phyloP scores from a whole-genome alignment of 2,888 invertebrate genomes.

The Dyspetes luteomarginatus region DNA sequence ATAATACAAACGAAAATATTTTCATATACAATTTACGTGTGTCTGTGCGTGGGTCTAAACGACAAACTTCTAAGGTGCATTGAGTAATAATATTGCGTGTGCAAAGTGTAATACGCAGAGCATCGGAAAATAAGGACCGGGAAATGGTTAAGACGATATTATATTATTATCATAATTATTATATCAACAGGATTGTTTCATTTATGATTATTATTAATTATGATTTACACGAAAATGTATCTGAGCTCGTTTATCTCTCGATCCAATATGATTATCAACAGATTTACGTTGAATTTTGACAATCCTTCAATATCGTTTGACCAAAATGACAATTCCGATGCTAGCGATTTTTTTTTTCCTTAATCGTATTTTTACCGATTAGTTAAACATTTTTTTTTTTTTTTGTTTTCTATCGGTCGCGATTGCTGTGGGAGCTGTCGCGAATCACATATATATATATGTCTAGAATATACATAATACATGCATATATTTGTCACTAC shows the following conservation, averaged over 20 bases:
- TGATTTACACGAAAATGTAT: constrained; percentile 8
- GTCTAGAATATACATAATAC: constrained; percentile 19
- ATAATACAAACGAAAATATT: constrained; percentile 80
- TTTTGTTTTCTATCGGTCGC: constrained; percentile 37
- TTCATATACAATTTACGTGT: constrained; percentile 63
- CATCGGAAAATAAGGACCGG: constrained; percentile 49
- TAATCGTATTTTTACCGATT: constrained; percentile 1
- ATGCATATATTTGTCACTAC: background rate
- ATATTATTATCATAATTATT: constrained; percentile 19
- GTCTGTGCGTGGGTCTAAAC: constrained; percentile 42
- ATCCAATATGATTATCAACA: background rate
- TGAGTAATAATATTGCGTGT: constrained; percentile 57
- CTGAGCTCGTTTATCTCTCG: background rate
- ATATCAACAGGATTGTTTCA: constrained; percentile 13
- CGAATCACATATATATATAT: constrained; percentile 49
- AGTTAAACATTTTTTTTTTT: constrained; percentile 15
- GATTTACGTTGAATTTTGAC: background rate
- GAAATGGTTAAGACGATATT: constrained; percentile 36
- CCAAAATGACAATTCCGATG: constrained; percentile 12
- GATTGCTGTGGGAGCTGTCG: constrained; percentile 60
- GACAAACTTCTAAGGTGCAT: constrained; percentile 53
- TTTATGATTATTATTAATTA: constrained; percentile 3
- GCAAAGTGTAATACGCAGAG: constrained; percentile 51
- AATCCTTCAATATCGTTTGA: background rate
- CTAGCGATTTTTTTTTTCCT: background rate